Conservation (phyloP, 2,888 invertebrate genomes). For the Dynastes grantii region DNA sequence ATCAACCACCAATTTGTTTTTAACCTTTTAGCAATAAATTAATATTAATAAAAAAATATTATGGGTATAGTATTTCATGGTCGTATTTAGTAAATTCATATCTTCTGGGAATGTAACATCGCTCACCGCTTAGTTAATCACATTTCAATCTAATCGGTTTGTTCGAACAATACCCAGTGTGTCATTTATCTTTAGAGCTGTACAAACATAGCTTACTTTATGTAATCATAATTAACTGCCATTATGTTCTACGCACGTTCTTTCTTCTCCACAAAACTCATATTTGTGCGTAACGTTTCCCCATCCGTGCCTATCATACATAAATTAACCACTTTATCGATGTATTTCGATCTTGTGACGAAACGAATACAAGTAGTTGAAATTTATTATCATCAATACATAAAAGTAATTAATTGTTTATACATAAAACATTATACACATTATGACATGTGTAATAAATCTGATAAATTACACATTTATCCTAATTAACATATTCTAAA, state of each 20-base stretch:
- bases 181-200: constrained; percentile 10
- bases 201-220: not conserved
- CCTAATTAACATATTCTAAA: not conserved
- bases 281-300: not conserved
- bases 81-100: not conserved
- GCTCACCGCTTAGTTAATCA: not conserved
- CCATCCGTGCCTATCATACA: not conserved
- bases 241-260: constrained; percentile 9
- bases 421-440: not conserved
- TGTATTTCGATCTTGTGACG: constrained; percentile 2
- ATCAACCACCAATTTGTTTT: too few species aligned
- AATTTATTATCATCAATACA: not conserved
- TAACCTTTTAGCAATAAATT: too few species aligned
- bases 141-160: not conserved
- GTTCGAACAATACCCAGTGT: not conserved
- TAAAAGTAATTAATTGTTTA: constrained; percentile 10
- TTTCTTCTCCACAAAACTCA: not conserved
- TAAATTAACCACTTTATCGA: constrained; percentile 9
- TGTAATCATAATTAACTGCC: constrained; percentile 12
- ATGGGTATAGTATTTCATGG: not conserved
- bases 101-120: not conserved
- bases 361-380: not conserved
- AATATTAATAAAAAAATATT: not conserved
- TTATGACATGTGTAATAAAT: not conserved
- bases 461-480: not conserved